Evolutionary conservation across 2,888 invertebrate genomes (phyloP), one percentile per base, ranked within the genome.

Genomic region (Limnephilus rhombicus): DNA sequence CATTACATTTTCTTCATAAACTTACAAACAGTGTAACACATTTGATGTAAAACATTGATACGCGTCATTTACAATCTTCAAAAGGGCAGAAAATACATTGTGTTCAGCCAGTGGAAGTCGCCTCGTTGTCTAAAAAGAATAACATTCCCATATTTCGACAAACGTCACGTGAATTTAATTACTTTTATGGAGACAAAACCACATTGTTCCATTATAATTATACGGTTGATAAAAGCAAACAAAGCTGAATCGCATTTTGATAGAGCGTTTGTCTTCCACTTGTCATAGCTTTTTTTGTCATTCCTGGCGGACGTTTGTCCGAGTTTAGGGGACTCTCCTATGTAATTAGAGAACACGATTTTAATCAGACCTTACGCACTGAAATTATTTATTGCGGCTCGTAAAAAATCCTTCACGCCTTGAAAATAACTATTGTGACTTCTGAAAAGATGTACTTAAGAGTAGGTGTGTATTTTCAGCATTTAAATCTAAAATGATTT

Each of bases 181-280:
- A 68, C 31, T 37, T 80, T 88, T 34, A 29, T 41, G 86, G 45
- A 86, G 41, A 85, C n/a, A 86, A 49, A 86, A 45, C 86, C 29
- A 41, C 34, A 68, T 88, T 68, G 68, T 68, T 88, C 31, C 24
- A 68, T 68, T 88, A 68, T 88, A 68, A 88, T 88, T 88, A 53
- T 68, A 68, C 88, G 37, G 53, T 88, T 53, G 88, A 53, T 88
- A 31, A 68, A 86, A 86, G 68, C 37, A 90, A 90, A 80, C 85
- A 86, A 49, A 68, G 80, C 31, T 91, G 91, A 86, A 91, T 91
- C 86, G 91, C 92, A 90, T 90, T 92, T 92, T 92, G 90, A 90
- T 90, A 92, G 90, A 90, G 85, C 92, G 90, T 92, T 92, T 92
- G 90, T 92, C 90, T 92, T 92, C 83, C 82, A 53, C 53, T 89